Evolutionary conservation across 2,888 invertebrate species (phyloP).

Genomic region (Liposcelis brunnea): DNA sequence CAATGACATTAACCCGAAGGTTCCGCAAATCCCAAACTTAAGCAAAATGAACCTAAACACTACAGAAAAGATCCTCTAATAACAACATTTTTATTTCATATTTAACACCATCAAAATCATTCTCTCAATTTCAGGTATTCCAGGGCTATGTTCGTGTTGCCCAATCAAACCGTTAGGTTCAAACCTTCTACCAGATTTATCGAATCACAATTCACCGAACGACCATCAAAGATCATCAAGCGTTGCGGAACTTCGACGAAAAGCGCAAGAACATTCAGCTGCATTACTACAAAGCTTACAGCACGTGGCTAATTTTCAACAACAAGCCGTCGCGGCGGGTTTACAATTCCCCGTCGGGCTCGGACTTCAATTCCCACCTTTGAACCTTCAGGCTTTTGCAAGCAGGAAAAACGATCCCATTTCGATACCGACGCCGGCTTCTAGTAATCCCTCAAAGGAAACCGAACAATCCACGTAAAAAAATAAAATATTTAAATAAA

Average conservation of each 20-base stretch:
- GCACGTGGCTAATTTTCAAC: constrained; percentile 40
- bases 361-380: constrained; percentile 20
- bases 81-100: no score
- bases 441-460: neutral
- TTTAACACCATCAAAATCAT: no score
- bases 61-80: no score
- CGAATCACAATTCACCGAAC: constrained; percentile 12
- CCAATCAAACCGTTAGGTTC: constrained; percentile 42
- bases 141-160: constrained; percentile 64
- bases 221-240: constrained; percentile 43
- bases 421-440: neutral
- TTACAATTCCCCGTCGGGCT: constrained; percentile 19
- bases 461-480: neutral
- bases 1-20: no score
- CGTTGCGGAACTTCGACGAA: constrained; percentile 78
- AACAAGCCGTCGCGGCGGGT: constrained; percentile 28
- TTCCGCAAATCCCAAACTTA: no score
- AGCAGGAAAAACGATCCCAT: neutral
- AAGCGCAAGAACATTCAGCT: constrained; percentile 89
- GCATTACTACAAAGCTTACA: constrained; percentile 62
- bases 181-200: constrained; percentile 17
- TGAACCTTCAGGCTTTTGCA: constrained; percentile 15
- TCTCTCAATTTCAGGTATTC: constrained; percentile 39
- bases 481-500: neutral
- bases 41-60: no score